phyloP scores from a whole-genome alignment of 2,797 vertebrate genomes.

The Clarias fuscus region DNA sequence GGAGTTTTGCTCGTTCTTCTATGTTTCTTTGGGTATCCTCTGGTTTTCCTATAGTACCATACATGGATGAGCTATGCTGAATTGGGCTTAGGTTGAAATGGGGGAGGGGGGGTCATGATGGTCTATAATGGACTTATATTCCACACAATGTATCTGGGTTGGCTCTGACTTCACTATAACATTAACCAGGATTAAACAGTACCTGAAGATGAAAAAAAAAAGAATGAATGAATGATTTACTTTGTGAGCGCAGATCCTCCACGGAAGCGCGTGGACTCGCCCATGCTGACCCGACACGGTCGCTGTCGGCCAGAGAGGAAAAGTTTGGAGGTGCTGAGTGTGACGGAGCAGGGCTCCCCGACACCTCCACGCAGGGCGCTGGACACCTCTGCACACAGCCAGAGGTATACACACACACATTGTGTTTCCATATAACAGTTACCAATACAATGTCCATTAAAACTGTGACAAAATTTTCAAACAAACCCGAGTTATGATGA shows the following conservation, averaged over 20 bases:
- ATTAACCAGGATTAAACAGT: background rate
- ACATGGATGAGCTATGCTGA: background rate
- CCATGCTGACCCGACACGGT: slow-evolving; percentile 89
- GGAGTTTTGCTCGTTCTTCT: background rate
- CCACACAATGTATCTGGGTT: background rate
- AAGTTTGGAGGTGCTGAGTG: slow-evolving; percentile 90
- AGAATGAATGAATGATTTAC: background rate
- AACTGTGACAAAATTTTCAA: background rate
- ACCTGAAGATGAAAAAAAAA: background rate
- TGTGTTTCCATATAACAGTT: background rate
- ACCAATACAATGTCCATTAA: background rate
- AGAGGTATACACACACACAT: slow-evolving; percentile 65
- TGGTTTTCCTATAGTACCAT: background rate
- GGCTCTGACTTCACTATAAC: background rate
- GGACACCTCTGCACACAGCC: slow-evolving; percentile 78
- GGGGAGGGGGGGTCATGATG: background rate
- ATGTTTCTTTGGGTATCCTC: background rate
- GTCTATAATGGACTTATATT: background rate
- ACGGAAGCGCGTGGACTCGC: slow-evolving; percentile 89
- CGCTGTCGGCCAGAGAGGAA: slow-evolving; percentile 89
- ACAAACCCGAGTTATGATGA: background rate
- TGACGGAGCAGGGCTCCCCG: slow-evolving; percentile 89
- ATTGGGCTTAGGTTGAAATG: background rate
- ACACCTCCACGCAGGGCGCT: slow-evolving; percentile 87
- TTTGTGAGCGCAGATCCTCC: slow-evolving; percentile 77